A percentile compares a stretch with the other conserved stretches of the same genome.
Conservation (phyloP, 1,140 invertebrate genomes). For the Mamestra configurata region DNA sequence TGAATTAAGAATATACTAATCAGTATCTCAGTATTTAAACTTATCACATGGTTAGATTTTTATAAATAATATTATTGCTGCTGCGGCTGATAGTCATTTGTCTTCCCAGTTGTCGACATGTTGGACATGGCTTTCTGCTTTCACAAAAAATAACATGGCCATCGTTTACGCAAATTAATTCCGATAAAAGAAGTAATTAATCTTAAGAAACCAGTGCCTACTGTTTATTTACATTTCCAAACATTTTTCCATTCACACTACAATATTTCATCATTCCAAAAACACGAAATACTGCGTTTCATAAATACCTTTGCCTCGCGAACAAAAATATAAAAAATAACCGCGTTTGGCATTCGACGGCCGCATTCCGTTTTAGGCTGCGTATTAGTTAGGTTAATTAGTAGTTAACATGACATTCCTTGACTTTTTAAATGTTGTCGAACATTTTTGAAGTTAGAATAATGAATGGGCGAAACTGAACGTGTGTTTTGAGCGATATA, state of each 20-base stretch:
- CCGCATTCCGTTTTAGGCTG: slow-evolving; percentile 72
- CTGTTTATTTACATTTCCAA: slow-evolving; percentile 8
- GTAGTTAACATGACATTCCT: slow-evolving; percentile 76
- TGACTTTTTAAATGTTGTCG: slow-evolving; percentile 63
- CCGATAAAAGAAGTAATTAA: not conserved
- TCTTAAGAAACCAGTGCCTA: not conserved
- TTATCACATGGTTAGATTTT: too few relatives aligned
- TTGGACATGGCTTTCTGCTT: not conserved
- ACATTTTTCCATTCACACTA: slow-evolving; percentile 1
- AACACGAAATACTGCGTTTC: slow-evolving; percentile 23
- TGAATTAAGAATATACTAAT: too few relatives aligned
- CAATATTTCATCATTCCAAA: slow-evolving; percentile 18
- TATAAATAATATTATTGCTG: too few relatives aligned
- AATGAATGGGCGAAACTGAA: slow-evolving; percentile 46
- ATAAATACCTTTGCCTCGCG: slow-evolving; percentile 18
- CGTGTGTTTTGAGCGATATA: slow-evolving; percentile 63
- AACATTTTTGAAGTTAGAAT: slow-evolving; percentile 41
- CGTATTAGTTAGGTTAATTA: slow-evolving; percentile 83
- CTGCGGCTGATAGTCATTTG: too few relatives aligned
- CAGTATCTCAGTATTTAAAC: too few relatives aligned
- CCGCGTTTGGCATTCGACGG: slow-evolving; percentile 63
- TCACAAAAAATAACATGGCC: not conserved
- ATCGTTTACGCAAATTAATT: slow-evolving; percentile 17
- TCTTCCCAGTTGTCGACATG: not conserved
- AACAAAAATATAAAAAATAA: slow-evolving; percentile 61